Base-by-base conservation (phyloP, 1,140 invertebrate species). In the Drosophila nikananu region DNA sequence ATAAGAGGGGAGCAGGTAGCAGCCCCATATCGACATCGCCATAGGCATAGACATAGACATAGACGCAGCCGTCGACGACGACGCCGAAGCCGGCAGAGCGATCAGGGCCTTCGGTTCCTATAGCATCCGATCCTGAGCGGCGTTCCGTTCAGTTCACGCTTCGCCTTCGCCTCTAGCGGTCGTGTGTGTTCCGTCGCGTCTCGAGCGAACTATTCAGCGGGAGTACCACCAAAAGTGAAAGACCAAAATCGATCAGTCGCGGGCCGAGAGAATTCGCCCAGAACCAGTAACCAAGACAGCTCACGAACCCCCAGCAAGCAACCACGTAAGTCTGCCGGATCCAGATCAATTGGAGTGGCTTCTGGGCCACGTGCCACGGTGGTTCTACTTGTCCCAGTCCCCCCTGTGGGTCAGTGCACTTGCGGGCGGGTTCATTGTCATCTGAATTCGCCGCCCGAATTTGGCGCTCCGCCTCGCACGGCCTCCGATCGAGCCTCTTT, bases 121-220 rank as follows among this genome's bases (percentile, higher is more conserved):
- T 84, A 81, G 86, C 84, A 79, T 79, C 68, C 73, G 78, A 84
- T 87, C 86, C 84, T 90, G 77, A 75, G 66, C 73, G 54, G 68
- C 51, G 70, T 72, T 89, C 81, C 86, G 77, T 72, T 89, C 86
- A 89, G 81, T 89, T 90, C 65, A 48, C 86, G 86, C 75, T 86
- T 86, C 79, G 81, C 71, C 86, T 48, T 84, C 82, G 81, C 79
- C 76, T 75, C 79, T 66, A 82, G 67, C 86, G 86, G 86, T 90
- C 81, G 84, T 90, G 51, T 75, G 61, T 72, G 62, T 72, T 67
- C 46, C 52, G 49, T 76, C 81, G 86, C 62, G 64, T 65, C 52
- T 39, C 60, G 59, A 68, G 46, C 51, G 27, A 39, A 17, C 37
- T 32, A 55, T 32, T 32, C 27, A 48, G 52, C 59, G 46, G 54